These are phyloP conservation scores for Hucho hucho DNA, from an alignment of 2,113 vertebrate genomes.

Conservation along the genomic window DNA sequence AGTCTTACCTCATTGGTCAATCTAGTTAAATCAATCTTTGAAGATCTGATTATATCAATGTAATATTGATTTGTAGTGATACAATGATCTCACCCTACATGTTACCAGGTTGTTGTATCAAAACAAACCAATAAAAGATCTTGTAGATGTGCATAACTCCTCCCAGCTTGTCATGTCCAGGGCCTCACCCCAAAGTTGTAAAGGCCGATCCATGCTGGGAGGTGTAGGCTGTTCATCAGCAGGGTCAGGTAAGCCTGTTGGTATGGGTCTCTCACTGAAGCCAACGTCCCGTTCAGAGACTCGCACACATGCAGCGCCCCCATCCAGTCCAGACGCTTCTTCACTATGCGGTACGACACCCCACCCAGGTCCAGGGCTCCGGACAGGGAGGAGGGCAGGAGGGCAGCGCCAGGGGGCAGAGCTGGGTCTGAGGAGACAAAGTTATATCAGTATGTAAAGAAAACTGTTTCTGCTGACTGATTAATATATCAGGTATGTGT, in stretches of 20 bases:
- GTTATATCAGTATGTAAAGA: not conserved
- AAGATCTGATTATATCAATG: not conserved
- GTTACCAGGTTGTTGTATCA: too few relatives aligned
- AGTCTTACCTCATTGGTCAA: not conserved
- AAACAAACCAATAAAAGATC: not conserved
- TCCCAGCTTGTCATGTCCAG: not conserved
- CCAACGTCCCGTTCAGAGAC: conserved; percentile 85
- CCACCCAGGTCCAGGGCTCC: conserved; percentile 82
- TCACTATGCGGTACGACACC: conserved; percentile 84
- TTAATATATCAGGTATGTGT: not conserved
- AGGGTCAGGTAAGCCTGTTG: conserved; percentile 90
- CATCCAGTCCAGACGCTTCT: conserved; percentile 87
- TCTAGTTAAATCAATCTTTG: not conserved
- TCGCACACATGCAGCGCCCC: conserved; percentile 89
- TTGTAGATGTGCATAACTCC: not conserved
- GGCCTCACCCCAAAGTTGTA: conserved; percentile 83
- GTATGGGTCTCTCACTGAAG: conserved; percentile 77
- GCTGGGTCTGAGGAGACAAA: conserved; percentile 50
- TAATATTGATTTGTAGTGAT: not conserved
- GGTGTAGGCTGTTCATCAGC: conserved; percentile 77
- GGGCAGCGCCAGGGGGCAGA: conserved; percentile 51
- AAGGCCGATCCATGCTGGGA: conserved; percentile 87
- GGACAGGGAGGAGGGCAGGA: conserved; percentile 71
- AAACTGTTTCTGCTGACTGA: not conserved
- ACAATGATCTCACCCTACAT: not conserved